Evolutionary conservation across 2,888 invertebrate species (phyloP), one percentile per base, ranked within the genome.

Genomic region (Herminia tarsipennalis): DNA sequence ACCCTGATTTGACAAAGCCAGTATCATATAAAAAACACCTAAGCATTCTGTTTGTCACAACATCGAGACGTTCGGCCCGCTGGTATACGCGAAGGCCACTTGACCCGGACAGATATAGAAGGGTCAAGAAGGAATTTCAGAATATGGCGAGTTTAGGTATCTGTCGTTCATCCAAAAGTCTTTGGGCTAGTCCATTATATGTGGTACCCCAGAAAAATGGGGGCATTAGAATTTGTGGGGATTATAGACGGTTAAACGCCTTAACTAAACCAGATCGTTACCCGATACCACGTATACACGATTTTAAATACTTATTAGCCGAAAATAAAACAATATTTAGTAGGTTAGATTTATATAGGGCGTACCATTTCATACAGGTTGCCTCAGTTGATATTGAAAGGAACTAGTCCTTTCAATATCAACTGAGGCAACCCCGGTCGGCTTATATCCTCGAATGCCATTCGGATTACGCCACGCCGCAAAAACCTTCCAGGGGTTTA

Each of bases 111-210:
- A 64, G 68, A 17, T 71, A 78, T 9, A 18, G 33, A 1, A 64
- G 62, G 3, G 78, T 29, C 8, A 29, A 29, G n/a, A n/a, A 13
- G 14, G 14, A 29, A 16, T 29, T 29, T 16, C 14, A 16, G 86
- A n/a, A n/a, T n/a, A n/a, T n/a, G n/a, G n/a, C n/a, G n/a, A n/a
- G n/a, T n/a, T n/a, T n/a, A n/a, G n/a, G 81, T 0, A 80, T 86
- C n/a, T 79, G 80, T 20, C 62, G 82, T 2, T 84, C 80, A 0
- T 86, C 83, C 0, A 73, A 69, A 3, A 81, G 81, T 24, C 51
- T 63, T 2, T 87, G 80, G 82, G 65, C 83, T 0, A 77, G 70
- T 27, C 86, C 56, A 3, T 27, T 61, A 0, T 57, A 59, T 16
- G 33, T 58, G 0, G 62, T 62, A 1, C 13, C 34, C 0, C 62